Conservation (phyloP, 2,797 vertebrate genomes). For the Moxostoma hubbsi region DNA sequence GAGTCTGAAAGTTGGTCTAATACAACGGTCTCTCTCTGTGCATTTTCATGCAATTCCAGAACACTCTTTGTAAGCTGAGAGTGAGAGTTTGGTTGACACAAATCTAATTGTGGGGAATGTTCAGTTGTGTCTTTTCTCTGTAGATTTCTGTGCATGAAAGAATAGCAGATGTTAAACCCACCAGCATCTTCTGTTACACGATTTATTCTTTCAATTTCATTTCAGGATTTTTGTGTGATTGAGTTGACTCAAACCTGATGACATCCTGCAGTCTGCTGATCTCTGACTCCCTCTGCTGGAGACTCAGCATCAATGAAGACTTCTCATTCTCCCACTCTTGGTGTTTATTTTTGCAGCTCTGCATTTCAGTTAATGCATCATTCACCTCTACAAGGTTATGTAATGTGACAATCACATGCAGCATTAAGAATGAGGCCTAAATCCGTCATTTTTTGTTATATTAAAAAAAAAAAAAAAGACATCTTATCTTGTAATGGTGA, state of each 20-base stretch:
- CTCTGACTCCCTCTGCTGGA: slow-evolving; percentile 83
- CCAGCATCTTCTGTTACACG: not conserved
- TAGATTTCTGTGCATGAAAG: slow-evolving; percentile 73
- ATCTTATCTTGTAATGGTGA: no score
- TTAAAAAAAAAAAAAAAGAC: no score
- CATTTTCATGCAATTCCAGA: slow-evolving; percentile 77
- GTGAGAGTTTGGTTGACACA: slow-evolving; percentile 63
- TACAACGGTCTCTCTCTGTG: slow-evolving; percentile 67
- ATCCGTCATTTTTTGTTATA: no score
- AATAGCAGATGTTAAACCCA: not conserved
- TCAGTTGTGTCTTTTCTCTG: slow-evolving; percentile 77
- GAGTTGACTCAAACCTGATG: slow-evolving; percentile 72
- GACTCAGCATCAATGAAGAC: slow-evolving; percentile 75
- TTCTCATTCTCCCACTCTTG: slow-evolving; percentile 82
- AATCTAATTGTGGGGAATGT: slow-evolving; percentile 68
- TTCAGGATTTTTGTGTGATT: not conserved
- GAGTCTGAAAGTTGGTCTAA: slow-evolving; percentile 64
- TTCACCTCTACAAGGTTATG: slow-evolving; percentile 70
- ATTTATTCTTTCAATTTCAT: not conserved
- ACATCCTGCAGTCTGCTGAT: slow-evolving; percentile 76
- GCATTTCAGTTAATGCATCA: slow-evolving; percentile 76
- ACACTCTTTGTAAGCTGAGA: slow-evolving; percentile 73
- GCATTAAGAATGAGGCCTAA: no score
- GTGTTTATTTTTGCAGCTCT: slow-evolving; percentile 75
- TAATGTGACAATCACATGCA: slow-evolving; percentile 14